Conservation (phyloP, 2,113 vertebrate species). For the Ciconia maguari region DNA sequence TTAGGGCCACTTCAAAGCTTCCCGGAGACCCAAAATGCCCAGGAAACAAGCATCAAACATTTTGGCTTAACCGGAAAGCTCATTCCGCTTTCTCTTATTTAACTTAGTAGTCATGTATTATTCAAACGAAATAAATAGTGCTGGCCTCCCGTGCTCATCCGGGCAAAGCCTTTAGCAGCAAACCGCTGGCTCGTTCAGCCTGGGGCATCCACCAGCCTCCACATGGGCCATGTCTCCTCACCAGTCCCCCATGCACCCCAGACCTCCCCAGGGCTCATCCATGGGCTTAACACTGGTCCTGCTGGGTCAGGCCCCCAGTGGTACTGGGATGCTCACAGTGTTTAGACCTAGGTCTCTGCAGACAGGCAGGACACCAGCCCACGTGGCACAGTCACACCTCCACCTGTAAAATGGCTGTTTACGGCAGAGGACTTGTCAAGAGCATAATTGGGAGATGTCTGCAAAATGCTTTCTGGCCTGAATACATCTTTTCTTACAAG, state of each 20-base stretch:
- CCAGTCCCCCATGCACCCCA: background rate
- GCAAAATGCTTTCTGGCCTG: background rate
- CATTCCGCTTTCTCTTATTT: conserved; percentile 24
- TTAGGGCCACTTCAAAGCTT: conserved; percentile 43
- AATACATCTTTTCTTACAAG: background rate
- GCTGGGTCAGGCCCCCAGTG: background rate
- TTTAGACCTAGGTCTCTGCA: background rate
- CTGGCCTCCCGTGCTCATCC: background rate
- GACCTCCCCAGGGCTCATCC: background rate
- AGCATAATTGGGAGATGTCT: background rate
- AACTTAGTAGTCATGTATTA: conserved; percentile 37
- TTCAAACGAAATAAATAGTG: conserved; percentile 37
- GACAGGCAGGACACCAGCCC: background rate
- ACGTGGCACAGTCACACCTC: background rate
- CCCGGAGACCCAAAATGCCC: background rate
- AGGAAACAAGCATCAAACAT: conserved; percentile 18
- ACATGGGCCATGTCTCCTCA: background rate
- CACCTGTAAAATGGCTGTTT: background rate
- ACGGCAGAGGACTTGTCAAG: background rate
- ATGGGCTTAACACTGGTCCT: background rate
- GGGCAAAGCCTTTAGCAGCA: background rate
- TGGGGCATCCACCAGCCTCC: background rate
- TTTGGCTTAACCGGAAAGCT: conserved; percentile 32
- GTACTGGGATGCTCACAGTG: background rate
- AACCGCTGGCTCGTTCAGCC: background rate